These are phyloP conservation scores for Chironomus tentans DNA, from an alignment of 2,888 invertebrate genomes.

Conservation along the genomic window DNA sequence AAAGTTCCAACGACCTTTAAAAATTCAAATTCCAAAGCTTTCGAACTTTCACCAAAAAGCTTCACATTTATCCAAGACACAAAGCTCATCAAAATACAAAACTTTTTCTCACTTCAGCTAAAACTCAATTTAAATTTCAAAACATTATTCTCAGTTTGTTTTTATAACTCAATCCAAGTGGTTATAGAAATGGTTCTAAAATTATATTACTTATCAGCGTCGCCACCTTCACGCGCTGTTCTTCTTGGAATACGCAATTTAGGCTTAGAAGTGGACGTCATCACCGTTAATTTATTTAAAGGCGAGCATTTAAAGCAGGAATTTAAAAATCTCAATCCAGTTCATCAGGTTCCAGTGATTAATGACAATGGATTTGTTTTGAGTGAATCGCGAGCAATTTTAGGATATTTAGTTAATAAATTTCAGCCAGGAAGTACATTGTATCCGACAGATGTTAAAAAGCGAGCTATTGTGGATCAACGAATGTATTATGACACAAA, in stretches of 20 bases:
- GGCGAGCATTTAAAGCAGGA: constrained; percentile 2
- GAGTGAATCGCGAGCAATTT: constrained; percentile 4
- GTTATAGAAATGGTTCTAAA: neutral
- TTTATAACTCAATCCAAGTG: neutral
- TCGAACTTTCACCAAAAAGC: no score
- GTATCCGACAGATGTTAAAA: neutral
- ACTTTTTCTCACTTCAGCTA: no score
- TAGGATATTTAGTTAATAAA: neutral
- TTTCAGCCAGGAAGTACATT: neutral
- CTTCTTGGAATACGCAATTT: neutral
- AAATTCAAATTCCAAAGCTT: no score
- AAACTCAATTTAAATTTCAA: no score
- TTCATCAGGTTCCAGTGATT: neutral
- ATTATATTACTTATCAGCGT: neutral
- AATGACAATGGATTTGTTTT: neutral
- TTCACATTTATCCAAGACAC: no score
- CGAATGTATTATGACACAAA: neutral
- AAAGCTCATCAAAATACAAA: no score
- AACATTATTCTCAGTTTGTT: neutral
- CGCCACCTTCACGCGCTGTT: neutral
- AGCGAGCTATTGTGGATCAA: neutral
- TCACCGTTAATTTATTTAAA: neutral
- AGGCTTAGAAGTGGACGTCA: neutral
- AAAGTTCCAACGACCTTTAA: no score
- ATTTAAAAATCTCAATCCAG: constrained; percentile 7